A percentile compares a stretch with the other conserved stretches of the same genome.
phyloP scores from a whole-genome alignment of 2,113 vertebrate genomes.

The Ciconia stormi region DNA sequence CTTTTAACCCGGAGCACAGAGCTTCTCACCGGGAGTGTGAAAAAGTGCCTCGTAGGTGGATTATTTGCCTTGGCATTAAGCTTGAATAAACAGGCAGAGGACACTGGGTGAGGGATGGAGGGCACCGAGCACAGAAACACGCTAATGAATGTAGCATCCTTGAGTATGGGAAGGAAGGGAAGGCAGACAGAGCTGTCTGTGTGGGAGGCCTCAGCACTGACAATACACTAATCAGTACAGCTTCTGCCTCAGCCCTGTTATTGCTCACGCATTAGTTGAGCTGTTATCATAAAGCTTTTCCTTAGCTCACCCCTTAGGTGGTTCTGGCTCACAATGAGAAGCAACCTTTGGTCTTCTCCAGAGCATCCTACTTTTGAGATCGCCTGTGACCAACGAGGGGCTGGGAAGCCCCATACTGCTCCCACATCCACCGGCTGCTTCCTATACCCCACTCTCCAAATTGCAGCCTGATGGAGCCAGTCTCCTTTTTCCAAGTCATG shows the following conservation, averaged over 20 bases:
- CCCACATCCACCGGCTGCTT: background rate
- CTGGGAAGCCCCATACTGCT: background rate
- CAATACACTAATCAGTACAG: constrained; percentile 60
- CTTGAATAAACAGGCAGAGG: constrained; percentile 28
- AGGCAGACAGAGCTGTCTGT: constrained; percentile 63
- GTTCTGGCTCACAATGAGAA: constrained; percentile 1
- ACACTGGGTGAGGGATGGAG: background rate
- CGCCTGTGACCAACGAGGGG: background rate
- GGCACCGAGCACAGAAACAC: constrained; percentile 20
- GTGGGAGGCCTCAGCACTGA: constrained; percentile 67
- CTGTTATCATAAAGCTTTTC: constrained; percentile 27
- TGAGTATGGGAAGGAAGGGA: constrained; percentile 39
- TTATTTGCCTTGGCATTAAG: background rate
- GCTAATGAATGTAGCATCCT: constrained; percentile 55
- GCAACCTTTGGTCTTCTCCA: background rate
- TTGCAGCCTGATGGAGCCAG: background rate
- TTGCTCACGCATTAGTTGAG: constrained; percentile 46
- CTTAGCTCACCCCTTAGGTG: background rate
- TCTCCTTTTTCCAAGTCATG: background rate
- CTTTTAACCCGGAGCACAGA: background rate
- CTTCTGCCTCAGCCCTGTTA: constrained; percentile 31
- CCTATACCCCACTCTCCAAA: background rate
- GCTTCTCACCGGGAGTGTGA: background rate
- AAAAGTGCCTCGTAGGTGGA: background rate
- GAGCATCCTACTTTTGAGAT: background rate